Conservation (phyloP, 2,113 vertebrate genomes). For the Thymallus thymallus region DNA sequence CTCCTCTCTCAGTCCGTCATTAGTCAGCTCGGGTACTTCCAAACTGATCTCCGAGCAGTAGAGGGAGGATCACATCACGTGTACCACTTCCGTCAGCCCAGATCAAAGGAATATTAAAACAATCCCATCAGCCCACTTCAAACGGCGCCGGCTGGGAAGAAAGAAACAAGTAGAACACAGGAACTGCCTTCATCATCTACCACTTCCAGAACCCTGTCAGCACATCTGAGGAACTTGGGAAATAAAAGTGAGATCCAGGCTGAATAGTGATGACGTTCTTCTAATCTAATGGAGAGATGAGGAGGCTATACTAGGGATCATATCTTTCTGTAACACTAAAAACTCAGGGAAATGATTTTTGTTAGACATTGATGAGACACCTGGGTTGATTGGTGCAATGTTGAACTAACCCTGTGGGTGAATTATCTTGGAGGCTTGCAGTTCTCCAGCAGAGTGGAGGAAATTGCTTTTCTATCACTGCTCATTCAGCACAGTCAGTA, state of each 20-base stretch:
- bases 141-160: conserved; percentile 43
- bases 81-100: conserved; percentile 49
- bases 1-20: conserved; percentile 18
- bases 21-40: conserved; percentile 28
- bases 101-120: conserved; percentile 68
- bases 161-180: conserved; percentile 59
- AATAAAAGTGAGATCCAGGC: conserved; percentile 4
- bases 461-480: conserved; percentile 16
- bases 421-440: conserved; percentile 7
- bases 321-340: not conserved
- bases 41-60: conserved; percentile 18
- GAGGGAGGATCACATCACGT: conserved; percentile 20
- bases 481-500: conserved; percentile 8
- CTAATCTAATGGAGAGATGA: not conserved
- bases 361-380: not conserved
- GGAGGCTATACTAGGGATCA: not conserved
- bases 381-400: not conserved
- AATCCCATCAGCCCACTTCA: conserved; percentile 67
- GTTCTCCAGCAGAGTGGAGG: conserved; percentile 14
- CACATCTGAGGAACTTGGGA: conserved; percentile 36
- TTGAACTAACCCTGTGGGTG: conserved; percentile 13
- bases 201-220: conserved; percentile 45
- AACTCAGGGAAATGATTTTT: not conserved
- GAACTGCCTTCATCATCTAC: conserved; percentile 41
- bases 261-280: conserved; percentile 18